Conservation (phyloP, 2,888 invertebrate species). For the Axea sp. region DNA sequence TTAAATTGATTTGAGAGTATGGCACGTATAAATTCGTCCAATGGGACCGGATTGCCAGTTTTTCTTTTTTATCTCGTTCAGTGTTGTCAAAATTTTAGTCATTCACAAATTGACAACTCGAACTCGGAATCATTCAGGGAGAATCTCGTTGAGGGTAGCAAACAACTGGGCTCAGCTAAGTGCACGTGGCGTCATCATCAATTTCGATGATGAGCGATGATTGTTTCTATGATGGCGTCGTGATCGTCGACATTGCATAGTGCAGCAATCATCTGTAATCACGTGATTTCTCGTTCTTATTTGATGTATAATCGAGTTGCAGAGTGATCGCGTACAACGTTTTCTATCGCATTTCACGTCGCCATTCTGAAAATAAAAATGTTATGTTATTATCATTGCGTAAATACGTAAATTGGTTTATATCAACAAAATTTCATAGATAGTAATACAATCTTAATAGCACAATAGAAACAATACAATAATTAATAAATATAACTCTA, state of each 20-base stretch:
- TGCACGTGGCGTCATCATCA: constrained; percentile 70
- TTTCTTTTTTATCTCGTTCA: background rate
- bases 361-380: no score
- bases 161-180: constrained; percentile 69
- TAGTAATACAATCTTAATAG: no score
- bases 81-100: background rate
- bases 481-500: no score
- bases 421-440: no score
- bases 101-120: background rate
- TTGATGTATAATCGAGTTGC: no score
- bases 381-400: no score
- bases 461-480: no score
- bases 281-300: constrained; percentile 72
- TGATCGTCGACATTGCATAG: constrained; percentile 80
- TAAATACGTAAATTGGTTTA: no score
- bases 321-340: no score
- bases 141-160: background rate
- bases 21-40: constrained; percentile 24
- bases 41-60: background rate
- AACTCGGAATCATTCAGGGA: background rate
- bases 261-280: constrained; percentile 82
- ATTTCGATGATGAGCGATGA: constrained; percentile 71
- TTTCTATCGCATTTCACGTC: no score
- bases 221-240: constrained; percentile 81
- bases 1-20: constrained; percentile 4